A percentile compares a stretch with the other conserved stretches of the same genome.
These are phyloP conservation scores for Volucella inanis DNA, from an alignment of 2,888 invertebrate genomes.

Conservation along the genomic window DNA sequence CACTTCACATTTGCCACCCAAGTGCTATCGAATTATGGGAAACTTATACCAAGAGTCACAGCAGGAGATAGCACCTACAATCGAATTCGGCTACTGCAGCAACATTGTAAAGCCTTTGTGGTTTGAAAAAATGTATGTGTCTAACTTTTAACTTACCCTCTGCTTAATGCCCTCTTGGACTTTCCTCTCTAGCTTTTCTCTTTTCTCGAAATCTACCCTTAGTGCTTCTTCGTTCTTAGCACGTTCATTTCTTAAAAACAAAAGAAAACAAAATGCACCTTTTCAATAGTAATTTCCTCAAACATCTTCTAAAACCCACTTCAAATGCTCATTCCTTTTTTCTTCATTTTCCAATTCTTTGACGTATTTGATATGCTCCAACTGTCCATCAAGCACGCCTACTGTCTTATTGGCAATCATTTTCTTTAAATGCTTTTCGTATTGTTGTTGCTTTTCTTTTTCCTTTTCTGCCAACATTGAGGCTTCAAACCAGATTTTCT, in stretches of 20 bases:
- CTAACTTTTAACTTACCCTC: slow-evolving; percentile 16
- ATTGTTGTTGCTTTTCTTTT: slow-evolving; percentile 57
- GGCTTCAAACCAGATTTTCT: slow-evolving; percentile 64
- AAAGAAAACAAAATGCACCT: neutral
- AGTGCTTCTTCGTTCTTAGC: slow-evolving; percentile 38
- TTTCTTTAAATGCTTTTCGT: slow-evolving; percentile 55
- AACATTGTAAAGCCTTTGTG: too few relatives aligned
- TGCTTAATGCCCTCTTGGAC: slow-evolving; percentile 26
- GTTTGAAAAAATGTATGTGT: too few relatives aligned
- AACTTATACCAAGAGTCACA: too few relatives aligned
- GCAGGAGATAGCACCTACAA: too few relatives aligned
- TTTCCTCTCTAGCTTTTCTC: slow-evolving; percentile 21
- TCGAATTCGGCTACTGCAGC: too few relatives aligned
- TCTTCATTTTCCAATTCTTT: slow-evolving; percentile 63
- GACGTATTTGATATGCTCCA: slow-evolving; percentile 29
- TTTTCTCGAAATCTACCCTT: slow-evolving; percentile 2
- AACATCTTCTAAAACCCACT: slow-evolving; percentile 1
- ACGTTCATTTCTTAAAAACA: slow-evolving; percentile 23
- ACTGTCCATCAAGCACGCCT: slow-evolving; percentile 26
- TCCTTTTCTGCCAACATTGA: slow-evolving; percentile 45
- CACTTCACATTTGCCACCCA: too few relatives aligned
- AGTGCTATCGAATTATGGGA: too few relatives aligned
- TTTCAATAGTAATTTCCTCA: neutral
- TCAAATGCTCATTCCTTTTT: slow-evolving; percentile 40
- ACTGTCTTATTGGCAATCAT: slow-evolving; percentile 41